A percentile compares a stretch with the other conserved stretches of the same genome.
phyloP scores from a whole-genome alignment of 2,113 vertebrate genomes.

The Ranitomeya imitator region DNA sequence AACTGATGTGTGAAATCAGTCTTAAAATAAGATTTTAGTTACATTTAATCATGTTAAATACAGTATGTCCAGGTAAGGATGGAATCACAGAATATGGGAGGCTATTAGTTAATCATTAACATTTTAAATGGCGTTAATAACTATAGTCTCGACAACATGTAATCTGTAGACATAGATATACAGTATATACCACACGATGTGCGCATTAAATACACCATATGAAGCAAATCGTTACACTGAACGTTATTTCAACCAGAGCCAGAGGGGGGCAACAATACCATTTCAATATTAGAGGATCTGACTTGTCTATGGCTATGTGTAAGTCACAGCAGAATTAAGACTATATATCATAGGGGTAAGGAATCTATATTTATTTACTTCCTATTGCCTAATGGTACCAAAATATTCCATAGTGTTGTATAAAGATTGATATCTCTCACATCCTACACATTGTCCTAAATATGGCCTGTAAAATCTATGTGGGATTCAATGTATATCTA shows the following conservation, averaged over 20 bases:
- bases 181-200: neutral
- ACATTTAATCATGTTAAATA: neutral
- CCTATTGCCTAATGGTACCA: neutral
- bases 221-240: neutral
- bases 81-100: neutral
- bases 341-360: neutral
- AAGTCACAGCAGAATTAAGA: neutral
- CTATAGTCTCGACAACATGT: neutral
- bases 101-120: neutral
- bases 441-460: neutral
- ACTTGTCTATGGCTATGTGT: neutral
- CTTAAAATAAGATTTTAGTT: neutral
- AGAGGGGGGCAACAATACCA: conserved; percentile 52
- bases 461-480: neutral
- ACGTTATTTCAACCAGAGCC: conserved; percentile 40
- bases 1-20: no score
- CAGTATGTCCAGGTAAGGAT: neutral
- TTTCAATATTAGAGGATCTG: conserved; percentile 25
- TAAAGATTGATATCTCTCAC: neutral
- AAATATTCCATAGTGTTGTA: neutral
- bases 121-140: neutral
- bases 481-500: neutral
- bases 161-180: neutral
- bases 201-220: neutral
- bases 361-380: neutral